phyloP scores from a whole-genome alignment of 2,888 invertebrate species.

The Mamestra brassicae region DNA sequence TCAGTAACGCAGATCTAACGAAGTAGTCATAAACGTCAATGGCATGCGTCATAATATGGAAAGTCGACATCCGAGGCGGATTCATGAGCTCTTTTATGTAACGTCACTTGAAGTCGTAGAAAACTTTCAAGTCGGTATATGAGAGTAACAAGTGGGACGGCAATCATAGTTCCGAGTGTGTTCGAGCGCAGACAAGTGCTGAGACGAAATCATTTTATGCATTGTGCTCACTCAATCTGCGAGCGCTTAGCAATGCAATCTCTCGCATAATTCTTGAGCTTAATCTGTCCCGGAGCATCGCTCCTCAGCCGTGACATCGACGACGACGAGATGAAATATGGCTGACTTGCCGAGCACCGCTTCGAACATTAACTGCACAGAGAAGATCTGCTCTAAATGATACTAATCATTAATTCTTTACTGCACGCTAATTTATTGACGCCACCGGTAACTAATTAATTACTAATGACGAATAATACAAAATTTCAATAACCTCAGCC shows the following conservation, averaged over 20 bases:
- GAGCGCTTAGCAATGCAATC: conserved; percentile 65
- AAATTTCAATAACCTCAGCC: conserved; percentile 9
- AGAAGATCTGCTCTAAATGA: conserved; percentile 7
- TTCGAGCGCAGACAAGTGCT: conserved; percentile 62
- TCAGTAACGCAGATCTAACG: conserved; percentile 69
- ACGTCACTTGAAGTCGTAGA: conserved; percentile 79
- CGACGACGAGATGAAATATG: conserved; percentile 50
- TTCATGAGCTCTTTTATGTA: conserved; percentile 80
- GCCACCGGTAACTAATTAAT: conserved; percentile 14
- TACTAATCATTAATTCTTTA: background rate
- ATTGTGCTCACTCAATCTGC: conserved; percentile 68
- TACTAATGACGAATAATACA: conserved; percentile 7
- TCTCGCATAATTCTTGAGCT: conserved; percentile 65
- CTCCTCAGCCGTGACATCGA: conserved; percentile 54
- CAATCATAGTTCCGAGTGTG: conserved; percentile 69
- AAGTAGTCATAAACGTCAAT: conserved; percentile 70
- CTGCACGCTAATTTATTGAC: conserved; percentile 1
- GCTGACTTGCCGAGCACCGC: conserved; percentile 32
- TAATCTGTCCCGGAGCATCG: conserved; percentile 57
- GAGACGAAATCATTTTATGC: conserved; percentile 68
- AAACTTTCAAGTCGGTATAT: conserved; percentile 79
- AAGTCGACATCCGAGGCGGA: conserved; percentile 71
- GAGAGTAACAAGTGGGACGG: conserved; percentile 78
- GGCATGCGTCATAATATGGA: conserved; percentile 71
- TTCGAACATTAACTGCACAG: conserved; percentile 10